Conservation (phyloP, 1,140 invertebrate species). For the Pseudachorutes palmiensis region DNA sequence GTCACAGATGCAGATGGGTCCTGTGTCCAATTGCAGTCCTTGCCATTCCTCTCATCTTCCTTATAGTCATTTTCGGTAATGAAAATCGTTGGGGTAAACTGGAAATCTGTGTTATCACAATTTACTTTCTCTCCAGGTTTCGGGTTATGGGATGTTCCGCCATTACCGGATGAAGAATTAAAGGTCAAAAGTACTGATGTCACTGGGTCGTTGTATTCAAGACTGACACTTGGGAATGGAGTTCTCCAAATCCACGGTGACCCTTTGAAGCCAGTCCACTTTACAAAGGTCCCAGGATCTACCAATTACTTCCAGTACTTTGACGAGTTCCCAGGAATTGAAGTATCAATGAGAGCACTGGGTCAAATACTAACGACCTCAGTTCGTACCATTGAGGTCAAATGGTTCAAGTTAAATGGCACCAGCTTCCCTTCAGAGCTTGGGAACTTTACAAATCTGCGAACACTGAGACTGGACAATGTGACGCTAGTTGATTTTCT, state of each 20-base stretch:
- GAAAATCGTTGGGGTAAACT: background rate
- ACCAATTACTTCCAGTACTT: background rate
- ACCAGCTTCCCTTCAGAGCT: background rate
- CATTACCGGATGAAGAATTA: background rate
- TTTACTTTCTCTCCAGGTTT: background rate
- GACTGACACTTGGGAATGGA: background rate
- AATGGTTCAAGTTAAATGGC: background rate
- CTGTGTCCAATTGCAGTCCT: background rate
- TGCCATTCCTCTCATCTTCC: background rate
- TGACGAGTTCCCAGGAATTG: background rate
- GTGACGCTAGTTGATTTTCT: background rate
- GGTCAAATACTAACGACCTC: background rate
- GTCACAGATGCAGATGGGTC: background rate
- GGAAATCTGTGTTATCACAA: background rate
- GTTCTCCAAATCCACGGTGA: background rate
- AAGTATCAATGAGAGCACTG: background rate
- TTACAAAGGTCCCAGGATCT: background rate
- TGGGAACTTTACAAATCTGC: background rate
- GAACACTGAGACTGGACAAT: background rate
- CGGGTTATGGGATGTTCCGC: background rate
- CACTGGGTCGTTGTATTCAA: background rate
- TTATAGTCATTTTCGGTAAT: background rate
- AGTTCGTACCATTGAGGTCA: background rate
- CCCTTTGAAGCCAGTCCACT: background rate
- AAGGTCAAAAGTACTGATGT: too few species aligned